These are phyloP conservation scores for Centropus bengalensis DNA, from an alignment of 2,113 vertebrate genomes.

Conservation along the genomic window DNA sequence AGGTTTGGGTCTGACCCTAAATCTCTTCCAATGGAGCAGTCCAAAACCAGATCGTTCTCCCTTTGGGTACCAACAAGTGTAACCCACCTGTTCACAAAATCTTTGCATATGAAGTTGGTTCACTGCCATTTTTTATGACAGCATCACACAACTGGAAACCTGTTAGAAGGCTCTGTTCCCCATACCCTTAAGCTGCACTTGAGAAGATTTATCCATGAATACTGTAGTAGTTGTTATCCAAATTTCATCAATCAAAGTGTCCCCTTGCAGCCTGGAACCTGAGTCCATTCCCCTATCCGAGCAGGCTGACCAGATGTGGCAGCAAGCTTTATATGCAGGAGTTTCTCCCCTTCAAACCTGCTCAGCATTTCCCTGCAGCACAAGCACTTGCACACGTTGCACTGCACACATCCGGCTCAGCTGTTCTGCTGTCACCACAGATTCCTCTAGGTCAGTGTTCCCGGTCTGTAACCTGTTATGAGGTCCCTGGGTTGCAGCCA, in stretches of 20 bases:
- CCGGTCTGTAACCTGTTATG: background rate
- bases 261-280: background rate
- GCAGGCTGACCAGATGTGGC: background rate
- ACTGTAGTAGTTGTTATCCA: background rate
- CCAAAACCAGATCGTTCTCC: background rate
- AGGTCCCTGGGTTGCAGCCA: background rate
- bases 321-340: background rate
- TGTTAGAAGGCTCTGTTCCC: background rate
- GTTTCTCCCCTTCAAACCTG: background rate
- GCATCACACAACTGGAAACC: background rate
- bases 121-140: background rate
- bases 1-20: background rate
- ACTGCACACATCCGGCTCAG: background rate
- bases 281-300: background rate
- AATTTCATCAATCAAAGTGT: background rate
- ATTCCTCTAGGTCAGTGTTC: background rate
- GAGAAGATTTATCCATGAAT: background rate
- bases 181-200: background rate
- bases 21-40: background rate
- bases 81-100: background rate
- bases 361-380: background rate
- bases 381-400: fast-evolving
- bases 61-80: background rate
- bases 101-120: background rate
- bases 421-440: background rate